Evolutionary conservation across 2,797 vertebrate species (phyloP).

Genomic region (Acipenser ruthenus): DNA sequence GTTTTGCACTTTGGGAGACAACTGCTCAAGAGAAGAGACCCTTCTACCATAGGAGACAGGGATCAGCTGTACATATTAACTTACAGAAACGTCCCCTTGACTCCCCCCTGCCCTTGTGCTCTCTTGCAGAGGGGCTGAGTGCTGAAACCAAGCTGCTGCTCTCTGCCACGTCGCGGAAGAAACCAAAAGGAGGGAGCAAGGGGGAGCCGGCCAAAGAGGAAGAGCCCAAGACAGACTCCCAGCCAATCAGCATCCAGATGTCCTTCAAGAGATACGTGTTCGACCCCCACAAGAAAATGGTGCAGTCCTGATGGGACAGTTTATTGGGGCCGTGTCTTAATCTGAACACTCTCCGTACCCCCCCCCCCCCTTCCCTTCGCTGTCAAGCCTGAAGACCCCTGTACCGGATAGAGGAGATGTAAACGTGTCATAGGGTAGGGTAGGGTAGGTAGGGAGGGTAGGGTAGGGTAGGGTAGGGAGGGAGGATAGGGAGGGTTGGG

Average conservation of each 20-base stretch:
- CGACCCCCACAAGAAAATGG: slow-evolving; percentile 89
- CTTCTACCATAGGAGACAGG: too few relatives aligned
- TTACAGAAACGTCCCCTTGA: too few relatives aligned
- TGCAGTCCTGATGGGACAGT: slow-evolving; percentile 70
- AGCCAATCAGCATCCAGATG: slow-evolving; percentile 71
- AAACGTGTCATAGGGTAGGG: too few relatives aligned
- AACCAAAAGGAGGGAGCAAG: slow-evolving; percentile 72
- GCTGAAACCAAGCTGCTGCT: slow-evolving; percentile 78
- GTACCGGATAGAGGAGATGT: too few relatives aligned
- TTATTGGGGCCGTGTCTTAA: not conserved
- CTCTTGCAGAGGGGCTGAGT: slow-evolving; percentile 71
- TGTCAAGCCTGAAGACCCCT: too few relatives aligned
- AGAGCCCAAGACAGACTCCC: slow-evolving; percentile 68
- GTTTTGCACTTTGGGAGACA: too few relatives aligned
- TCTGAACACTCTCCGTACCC: too few relatives aligned
- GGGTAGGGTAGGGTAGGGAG: too few relatives aligned
- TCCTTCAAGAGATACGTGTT: slow-evolving; percentile 89
- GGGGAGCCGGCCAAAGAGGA: slow-evolving; percentile 55
- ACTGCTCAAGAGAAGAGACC: too few relatives aligned
- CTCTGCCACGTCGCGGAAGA: slow-evolving; percentile 72
- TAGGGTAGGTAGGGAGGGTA: too few relatives aligned
- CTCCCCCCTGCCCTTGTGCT: not conserved
- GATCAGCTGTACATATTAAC: too few relatives aligned
- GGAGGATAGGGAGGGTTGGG: too few relatives aligned
- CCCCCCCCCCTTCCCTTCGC: not conserved